These are phyloP conservation scores for Lysandra bellargus DNA, from an alignment of 2,888 invertebrate species.

Conservation along the genomic window DNA sequence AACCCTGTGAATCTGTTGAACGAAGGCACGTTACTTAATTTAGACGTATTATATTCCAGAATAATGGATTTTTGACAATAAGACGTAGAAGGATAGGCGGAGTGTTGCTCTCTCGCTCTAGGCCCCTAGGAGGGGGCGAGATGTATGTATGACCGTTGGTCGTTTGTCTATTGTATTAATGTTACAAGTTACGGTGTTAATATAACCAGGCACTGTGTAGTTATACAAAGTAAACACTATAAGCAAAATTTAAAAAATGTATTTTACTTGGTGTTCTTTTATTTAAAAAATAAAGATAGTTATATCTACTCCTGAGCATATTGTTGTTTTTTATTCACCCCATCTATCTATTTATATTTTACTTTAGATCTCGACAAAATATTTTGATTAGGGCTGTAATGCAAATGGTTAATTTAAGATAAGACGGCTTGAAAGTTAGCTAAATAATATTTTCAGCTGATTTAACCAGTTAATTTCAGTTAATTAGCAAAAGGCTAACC, in stretches of 20 bases:
- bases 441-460: too few species aligned
- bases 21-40: conserved; percentile 23
- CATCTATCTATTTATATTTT: neutral
- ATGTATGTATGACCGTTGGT: conserved; percentile 11
- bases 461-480: too few species aligned
- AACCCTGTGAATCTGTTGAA: neutral
- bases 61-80: conserved; percentile 27
- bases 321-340: conserved; percentile 51
- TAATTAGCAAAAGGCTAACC: too few species aligned
- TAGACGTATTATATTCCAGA: conserved; percentile 22
- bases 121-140: neutral
- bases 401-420: too few species aligned
- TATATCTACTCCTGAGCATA: conserved; percentile 76
- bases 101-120: conserved; percentile 2
- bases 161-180: conserved; percentile 40
- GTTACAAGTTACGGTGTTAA: conserved; percentile 41
- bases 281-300: conserved; percentile 75
- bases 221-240: conserved; percentile 59
- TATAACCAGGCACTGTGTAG: conserved; percentile 45
- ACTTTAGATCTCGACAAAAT: too few species aligned
- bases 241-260: conserved; percentile 70
- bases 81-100: neutral
- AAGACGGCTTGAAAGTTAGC: too few species aligned
- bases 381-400: too few species aligned
- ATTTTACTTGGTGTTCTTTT: conserved; percentile 76